Evolutionary conservation across 1,140 invertebrate species (phyloP).

Genomic region (Drosophila varians): DNA sequence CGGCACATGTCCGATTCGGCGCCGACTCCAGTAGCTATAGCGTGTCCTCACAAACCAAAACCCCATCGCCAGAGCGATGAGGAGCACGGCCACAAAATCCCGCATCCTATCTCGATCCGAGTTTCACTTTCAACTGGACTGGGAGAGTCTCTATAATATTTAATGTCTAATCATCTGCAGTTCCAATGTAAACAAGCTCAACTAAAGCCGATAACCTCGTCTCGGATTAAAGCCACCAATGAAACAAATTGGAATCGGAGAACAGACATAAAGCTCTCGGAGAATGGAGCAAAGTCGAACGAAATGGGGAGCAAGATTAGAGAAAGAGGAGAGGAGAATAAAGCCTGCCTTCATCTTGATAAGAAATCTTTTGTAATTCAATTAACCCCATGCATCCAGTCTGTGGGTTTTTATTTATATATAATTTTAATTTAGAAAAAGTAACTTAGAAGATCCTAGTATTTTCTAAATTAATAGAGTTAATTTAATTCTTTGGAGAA

Average conservation of each 20-base stretch:
- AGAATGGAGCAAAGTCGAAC: neutral
- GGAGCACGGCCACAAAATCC: constrained; percentile 54
- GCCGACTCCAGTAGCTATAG: constrained; percentile 83
- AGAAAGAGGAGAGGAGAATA: neutral
- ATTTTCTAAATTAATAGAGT: too few species aligned
- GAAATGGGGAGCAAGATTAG: neutral
- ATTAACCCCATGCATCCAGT: too few species aligned
- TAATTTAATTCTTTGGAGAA: too few species aligned
- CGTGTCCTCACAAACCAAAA: constrained; percentile 58
- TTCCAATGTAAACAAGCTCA: constrained; percentile 28
- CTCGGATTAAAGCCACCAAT: neutral
- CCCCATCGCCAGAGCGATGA: constrained; percentile 43
- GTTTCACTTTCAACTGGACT: constrained; percentile 48
- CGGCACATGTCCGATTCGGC: constrained; percentile 69
- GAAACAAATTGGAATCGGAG: constrained; percentile 16
- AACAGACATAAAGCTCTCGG: constrained; percentile 13
- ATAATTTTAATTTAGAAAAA: too few species aligned
- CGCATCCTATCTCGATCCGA: constrained; percentile 34
- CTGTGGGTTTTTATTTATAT: too few species aligned
- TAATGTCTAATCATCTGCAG: constrained; percentile 35
- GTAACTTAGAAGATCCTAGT: too few species aligned
- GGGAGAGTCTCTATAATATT: neutral
- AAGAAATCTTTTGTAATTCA: neutral
- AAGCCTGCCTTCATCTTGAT: neutral
- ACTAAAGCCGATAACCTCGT: constrained; percentile 23